Evolutionary conservation across 2,113 vertebrate species (phyloP), one percentile per base, ranked within the genome.

Genomic region (Pao palembangensis): DNA sequence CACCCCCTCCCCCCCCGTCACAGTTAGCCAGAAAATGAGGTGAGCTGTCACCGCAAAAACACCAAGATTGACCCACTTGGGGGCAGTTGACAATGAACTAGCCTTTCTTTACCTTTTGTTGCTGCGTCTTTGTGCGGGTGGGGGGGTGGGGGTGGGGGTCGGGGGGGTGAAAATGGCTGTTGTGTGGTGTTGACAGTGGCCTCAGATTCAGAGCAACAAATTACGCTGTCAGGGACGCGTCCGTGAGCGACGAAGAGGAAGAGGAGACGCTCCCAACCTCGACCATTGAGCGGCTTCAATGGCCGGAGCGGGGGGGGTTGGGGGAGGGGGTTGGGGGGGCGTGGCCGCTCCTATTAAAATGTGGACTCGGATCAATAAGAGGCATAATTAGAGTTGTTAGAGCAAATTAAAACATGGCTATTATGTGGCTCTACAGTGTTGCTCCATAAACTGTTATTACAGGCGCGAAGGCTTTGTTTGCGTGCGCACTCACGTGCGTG

Each of bases 311-410:
- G 5, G 25, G 23, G 25, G 25, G 25, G 25, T 5, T 5, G 25
- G 25, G 25, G 25, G 25, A 4, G 25, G 25, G 25, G 25, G 25
- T 28, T 6, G 25, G 25, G 94, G 94, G 94, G 96, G 95, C 92
- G 96, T 95, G 94, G 93, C 93, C 91, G 92, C 92, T 93, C 92
- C 93, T 95, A 96, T 98, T 97, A 98, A 88, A 98, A 98, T 91
- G 93, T 94, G 94, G 93, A 93, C 93, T 93, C 90, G 94, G 96
- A 98, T 98, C 95, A 96, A 98, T 98, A 97, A 93, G 93, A 94
- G 93, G 91, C 91, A 96, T 96, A 99, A 98, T 98, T 97, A 93
- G 94, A 96, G 95, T 95, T 96, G 94, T 99, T 97, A 98, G 94
- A 96, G 93, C 92, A 96, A 96, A 98, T 99, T 98, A 96, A 95